A percentile compares a stretch with the other conserved stretches of the same genome.
Evolutionary conservation across 2,797 vertebrate species (phyloP).

Genomic region (Sebastes itinus): DNA sequence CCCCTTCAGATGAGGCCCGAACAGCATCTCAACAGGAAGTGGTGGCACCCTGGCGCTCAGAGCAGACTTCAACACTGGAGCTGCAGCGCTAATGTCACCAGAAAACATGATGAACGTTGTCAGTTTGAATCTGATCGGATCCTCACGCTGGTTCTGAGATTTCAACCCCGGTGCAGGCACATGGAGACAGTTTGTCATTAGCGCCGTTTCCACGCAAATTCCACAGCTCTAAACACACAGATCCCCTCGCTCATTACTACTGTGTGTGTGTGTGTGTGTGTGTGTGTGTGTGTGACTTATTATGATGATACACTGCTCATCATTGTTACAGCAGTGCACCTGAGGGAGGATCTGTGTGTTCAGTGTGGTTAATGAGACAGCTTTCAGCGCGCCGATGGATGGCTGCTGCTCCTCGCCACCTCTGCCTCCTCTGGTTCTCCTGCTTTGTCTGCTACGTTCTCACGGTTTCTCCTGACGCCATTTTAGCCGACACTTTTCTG

Average conservation of each 20-base stretch:
- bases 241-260: conserved; percentile 8
- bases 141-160: background rate
- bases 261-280: background rate
- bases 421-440: background rate
- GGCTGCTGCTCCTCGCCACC: background rate
- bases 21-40: background rate
- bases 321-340: conserved; percentile 51
- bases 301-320: conserved; percentile 41
- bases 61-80: background rate
- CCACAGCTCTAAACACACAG: background rate
- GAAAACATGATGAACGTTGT: background rate
- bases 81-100: background rate
- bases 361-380: conserved; percentile 53
- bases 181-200: conserved; percentile 15
- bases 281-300: conserved; percentile 22
- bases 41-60: background rate
- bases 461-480: background rate
- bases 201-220: background rate
- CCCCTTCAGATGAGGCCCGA: background rate
- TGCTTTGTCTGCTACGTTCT: background rate
- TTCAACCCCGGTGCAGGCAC: background rate
- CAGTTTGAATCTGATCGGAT: background rate
- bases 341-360: conserved; percentile 56
- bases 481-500: conserved; percentile 1
- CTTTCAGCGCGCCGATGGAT: conserved; percentile 19